These are phyloP conservation scores for Hyppa rectilinea DNA, from an alignment of 2,888 invertebrate genomes.

Conservation along the genomic window DNA sequence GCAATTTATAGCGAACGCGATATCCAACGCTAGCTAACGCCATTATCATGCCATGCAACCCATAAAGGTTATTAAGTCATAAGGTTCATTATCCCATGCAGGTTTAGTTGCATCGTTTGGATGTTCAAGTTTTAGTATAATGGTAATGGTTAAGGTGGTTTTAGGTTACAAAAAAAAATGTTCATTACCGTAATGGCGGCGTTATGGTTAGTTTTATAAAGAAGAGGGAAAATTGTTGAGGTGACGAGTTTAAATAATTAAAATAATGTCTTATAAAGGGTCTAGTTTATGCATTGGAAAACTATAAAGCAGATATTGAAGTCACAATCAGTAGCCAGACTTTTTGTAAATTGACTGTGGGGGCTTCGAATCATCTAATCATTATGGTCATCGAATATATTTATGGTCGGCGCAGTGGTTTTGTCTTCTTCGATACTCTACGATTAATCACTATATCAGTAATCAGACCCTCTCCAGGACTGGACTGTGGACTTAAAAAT, in stretches of 20 bases:
- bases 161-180: conserved; percentile 13
- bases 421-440: not conserved
- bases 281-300: conserved; percentile 6
- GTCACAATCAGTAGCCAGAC: not conserved
- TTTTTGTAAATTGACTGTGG: not conserved
- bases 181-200: not conserved
- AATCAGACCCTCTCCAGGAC: too few species aligned
- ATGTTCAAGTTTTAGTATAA: conserved; percentile 1
- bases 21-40: conserved; percentile 45
- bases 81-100: conserved; percentile 41
- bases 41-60: conserved; percentile 39
- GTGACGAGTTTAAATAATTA: not conserved
- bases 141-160: not conserved
- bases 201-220: not conserved
- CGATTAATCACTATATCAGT: not conserved
- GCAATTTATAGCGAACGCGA: conserved; percentile 48
- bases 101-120: conserved; percentile 20
- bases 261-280: not conserved
- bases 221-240: not conserved
- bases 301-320: not conserved
- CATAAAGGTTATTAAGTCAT: conserved; percentile 56
- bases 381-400: not conserved
- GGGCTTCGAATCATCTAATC: not conserved
- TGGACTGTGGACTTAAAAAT: too few species aligned
- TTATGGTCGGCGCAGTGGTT: too few species aligned